A percentile compares a stretch with the other conserved stretches of the same genome.
Conservation (phyloP, 37 sponge, comb jelly and placozoan species). For the Halichondria panicea region DNA sequence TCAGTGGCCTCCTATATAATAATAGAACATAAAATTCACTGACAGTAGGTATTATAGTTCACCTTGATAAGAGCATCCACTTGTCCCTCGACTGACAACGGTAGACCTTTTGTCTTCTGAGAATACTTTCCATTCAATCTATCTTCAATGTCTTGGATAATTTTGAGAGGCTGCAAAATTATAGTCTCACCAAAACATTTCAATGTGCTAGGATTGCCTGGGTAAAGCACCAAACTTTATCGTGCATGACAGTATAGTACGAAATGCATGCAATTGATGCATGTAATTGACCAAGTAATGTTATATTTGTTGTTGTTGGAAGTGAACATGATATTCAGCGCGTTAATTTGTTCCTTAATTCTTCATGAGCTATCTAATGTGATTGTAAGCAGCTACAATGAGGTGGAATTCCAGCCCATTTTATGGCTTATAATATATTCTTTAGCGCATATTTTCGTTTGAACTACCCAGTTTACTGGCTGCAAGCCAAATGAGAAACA, state of each 20-base stretch:
- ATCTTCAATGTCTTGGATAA: slow-evolving; percentile 85
- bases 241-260: too few species aligned
- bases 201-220: neutral
- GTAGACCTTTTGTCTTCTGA: slow-evolving; percentile 61
- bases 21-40: neutral
- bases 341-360: neutral
- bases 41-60: neutral
- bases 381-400: too few species aligned
- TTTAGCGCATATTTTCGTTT: too few species aligned
- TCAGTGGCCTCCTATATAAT: slow-evolving; percentile 75
- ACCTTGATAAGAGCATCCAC: slow-evolving; percentile 82
- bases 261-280: too few species aligned
- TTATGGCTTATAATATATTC: too few species aligned
- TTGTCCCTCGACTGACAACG: slow-evolving; percentile 91
- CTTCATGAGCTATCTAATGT: too few species aligned
- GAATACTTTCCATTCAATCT: slow-evolving; percentile 72
- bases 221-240: too few species aligned
- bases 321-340: neutral
- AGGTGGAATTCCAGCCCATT: too few species aligned
- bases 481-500: too few species aligned
- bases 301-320: too few species aligned
- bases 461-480: too few species aligned
- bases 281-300: too few species aligned
- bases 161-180: slow-evolving; percentile 69
- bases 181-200: neutral